These are phyloP conservation scores for Antedon mediterranea DNA, from an alignment of 53 echinoderm and acorn worm species.

Conservation along the genomic window DNA sequence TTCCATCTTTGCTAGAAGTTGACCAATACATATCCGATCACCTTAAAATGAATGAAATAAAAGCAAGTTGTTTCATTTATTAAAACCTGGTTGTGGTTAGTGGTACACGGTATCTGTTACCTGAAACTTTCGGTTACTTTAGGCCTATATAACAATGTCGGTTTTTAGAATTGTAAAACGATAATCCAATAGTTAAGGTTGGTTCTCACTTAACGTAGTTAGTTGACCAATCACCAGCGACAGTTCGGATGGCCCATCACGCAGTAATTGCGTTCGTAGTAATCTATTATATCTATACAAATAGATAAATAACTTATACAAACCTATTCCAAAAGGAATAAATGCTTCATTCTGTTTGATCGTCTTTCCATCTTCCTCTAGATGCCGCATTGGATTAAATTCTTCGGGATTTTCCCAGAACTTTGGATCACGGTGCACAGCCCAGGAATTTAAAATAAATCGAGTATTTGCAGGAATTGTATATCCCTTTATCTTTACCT, in stretches of 20 bases:
- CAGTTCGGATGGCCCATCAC: too few relatives aligned
- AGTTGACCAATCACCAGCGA: too few relatives aligned
- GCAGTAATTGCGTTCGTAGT: too few relatives aligned
- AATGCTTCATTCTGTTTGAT: conserved; percentile 19
- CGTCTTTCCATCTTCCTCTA: conserved; percentile 11
- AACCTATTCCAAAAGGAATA: conserved; percentile 24
- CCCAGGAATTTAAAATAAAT: conserved; percentile 13
- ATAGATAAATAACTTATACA: too few relatives aligned
- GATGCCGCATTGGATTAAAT: conserved; percentile 12
- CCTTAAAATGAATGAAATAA: neutral
- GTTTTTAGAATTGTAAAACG: too few relatives aligned
- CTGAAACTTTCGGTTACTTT: too few relatives aligned
- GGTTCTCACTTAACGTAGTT: too few relatives aligned
- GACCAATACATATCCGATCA: neutral
- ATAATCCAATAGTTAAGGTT: too few relatives aligned
- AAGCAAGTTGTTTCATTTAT: neutral
- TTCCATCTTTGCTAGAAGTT: neutral
- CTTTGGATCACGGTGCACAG: conserved; percentile 12
- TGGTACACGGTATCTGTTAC: too few relatives aligned
- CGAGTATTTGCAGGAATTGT: conserved; percentile 15
- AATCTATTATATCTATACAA: too few relatives aligned
- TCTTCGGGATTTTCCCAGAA: conserved; percentile 9
- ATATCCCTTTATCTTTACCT: conserved; percentile 7
- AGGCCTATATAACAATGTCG: too few relatives aligned
- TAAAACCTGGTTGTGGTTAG: too few relatives aligned